Percentiles rank a stretch among this genome's conserved stretches.
These are phyloP conservation scores for Myathropa florea DNA, from an alignment of 2,888 invertebrate species.

Conservation along the genomic window DNA sequence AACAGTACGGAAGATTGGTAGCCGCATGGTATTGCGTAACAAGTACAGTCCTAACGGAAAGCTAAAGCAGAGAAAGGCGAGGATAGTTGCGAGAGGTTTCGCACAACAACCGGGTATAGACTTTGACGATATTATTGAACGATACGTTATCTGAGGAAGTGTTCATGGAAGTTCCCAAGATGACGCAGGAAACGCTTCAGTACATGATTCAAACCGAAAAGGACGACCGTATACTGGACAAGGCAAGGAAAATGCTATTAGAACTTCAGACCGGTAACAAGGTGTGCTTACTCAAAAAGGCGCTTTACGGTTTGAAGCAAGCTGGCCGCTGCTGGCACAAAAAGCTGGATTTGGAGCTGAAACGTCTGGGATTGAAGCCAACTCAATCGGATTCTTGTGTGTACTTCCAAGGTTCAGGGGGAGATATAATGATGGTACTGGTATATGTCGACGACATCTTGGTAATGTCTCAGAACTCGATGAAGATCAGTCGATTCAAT, in stretches of 20 bases:
- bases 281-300: not conserved
- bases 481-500: not conserved
- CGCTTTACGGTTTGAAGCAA: conserved; percentile 13
- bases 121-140: no score
- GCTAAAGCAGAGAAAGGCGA: no score
- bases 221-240: no score
- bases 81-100: no score
- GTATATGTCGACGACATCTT: conserved; percentile 9
- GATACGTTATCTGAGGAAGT: not conserved
- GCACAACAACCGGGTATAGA: no score
- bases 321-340: conserved; percentile 27
- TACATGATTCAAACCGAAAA: not conserved
- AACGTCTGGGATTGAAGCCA: not conserved
- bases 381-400: conserved; percentile 6
- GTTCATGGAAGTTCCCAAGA: not conserved
- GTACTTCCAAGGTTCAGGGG: conserved; percentile 19
- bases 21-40: no score
- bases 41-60: no score
- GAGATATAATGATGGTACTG: conserved; percentile 11
- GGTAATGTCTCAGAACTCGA: not conserved
- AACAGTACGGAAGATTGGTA: no score
- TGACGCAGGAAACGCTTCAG: not conserved
- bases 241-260: no score
- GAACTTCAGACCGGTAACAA: no score
- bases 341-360: not conserved